Base-by-base conservation (phyloP, 2,888 invertebrate genomes). In the Orchestes rusci region DNA sequence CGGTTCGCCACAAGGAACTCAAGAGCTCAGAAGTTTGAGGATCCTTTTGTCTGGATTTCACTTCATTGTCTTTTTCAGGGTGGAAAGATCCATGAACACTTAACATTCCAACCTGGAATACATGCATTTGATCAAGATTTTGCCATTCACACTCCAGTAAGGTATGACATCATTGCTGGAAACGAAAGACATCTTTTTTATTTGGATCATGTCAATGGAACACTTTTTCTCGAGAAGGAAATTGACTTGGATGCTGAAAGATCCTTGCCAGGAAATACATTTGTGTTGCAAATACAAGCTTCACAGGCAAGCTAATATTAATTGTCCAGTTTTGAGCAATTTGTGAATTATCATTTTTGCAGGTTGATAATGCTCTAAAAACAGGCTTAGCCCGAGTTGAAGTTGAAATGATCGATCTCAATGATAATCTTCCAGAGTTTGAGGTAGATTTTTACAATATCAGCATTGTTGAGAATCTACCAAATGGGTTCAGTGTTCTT, bases 401-500 rank as follows among this genome's bases (percentile, higher is more conserved):
- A 63, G 70, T 89, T 0, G 78, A 87, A 65, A 70, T 88, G 2
- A 60, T 82, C 27, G 88, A 89, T 59, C 66, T 88, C 7, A 88
- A 91, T 58, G 90, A 91, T 62, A 90, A 91, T 64, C 69, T 84
- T 16, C 90, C 90, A 0, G 84, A 87, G 57, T 92, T 92, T 55
- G 90, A 91, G 62, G 88, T 87, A 0, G 89, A 89, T 58, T 80
- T 86, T 58, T 91, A 92, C 62, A 91, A 91, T 57, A 90, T 92
- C 52, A 91, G 90, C 54, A 91, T 92, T 51, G 90, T 91, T 31
- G 92, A 92, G 64, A 92, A 92, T 64, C 70, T 91, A 18, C 91
- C 91, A 0, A 88, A 86, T 56, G 90, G 90, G 2, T 80, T 80
- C 58, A 79, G 79, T 55, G 79, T 80, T 3, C 64, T 80, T 17